Evolutionary conservation across 2,797 vertebrate genomes (phyloP), one percentile per base, ranked within the genome.

Genomic region (Dallia pectoralis): DNA sequence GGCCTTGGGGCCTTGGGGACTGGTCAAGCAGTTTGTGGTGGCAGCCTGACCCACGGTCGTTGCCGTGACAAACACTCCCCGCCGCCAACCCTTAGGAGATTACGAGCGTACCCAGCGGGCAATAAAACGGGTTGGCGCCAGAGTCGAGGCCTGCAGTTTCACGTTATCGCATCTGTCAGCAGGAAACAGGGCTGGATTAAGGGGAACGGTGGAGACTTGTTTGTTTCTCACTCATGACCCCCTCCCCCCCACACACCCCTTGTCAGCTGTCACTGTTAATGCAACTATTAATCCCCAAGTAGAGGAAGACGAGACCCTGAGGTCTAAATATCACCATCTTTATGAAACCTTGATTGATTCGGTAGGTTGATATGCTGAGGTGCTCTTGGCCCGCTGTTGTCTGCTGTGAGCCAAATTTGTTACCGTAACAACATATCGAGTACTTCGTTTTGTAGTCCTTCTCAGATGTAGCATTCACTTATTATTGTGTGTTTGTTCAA

Each of bases 161-260:
- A 76, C 67, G 76, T 82, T 84, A 84, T 81, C 69, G 76, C 84
- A 85, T 85, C 83, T 85, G 86, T 86, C 85, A 85, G 81, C 82
- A 63, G 74, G 83, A 81, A 81, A 73, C 72, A 47, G 76, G 68
- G 71, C 72, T 16, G 80, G 84, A 84, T 86, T 85, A 86, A 36
- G 82, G 76, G 80, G 80, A 73, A 70, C 71, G 69, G 70, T 75
- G 49, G 72, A 64, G 76, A 79, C 79, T 86, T 86, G 79, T 83
- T 84, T 76, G 77, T 77, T 79, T 76, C 76, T 33, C 72, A 81
- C 74, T 81, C 79, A 79, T 70, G 71, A 62, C 63, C 44, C 71
- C 69, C n/a, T n/a, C n/a, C n/a, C n/a, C n/a, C n/a, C n/a, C n/a
- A n/a, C n/a, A n/a, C n/a, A n/a, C n/a, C n/a, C 70, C 61, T 48